Conservation (phyloP, 2,888 invertebrate genomes). For the Pristionchus mayeri region DNA sequence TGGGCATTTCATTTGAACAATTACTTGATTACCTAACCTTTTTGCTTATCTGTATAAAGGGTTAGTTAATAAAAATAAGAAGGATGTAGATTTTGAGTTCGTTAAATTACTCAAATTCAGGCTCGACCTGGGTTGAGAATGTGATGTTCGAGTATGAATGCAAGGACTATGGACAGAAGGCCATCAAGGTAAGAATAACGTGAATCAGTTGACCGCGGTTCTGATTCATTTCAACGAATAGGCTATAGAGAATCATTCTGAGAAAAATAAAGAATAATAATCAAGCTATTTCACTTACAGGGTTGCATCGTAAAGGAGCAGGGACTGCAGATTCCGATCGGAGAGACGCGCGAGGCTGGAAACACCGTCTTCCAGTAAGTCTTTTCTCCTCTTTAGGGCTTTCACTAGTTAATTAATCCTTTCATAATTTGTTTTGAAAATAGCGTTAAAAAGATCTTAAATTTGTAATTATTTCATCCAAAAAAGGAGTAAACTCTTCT, state of each 20-base stretch:
- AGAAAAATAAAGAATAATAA: not conserved
- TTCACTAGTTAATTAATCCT: too few species aligned
- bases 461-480: not conserved
- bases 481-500: not conserved
- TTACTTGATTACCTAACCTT: not conserved
- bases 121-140: constrained; percentile 50
- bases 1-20: not conserved
- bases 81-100: not conserved
- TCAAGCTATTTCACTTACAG: not conserved
- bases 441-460: not conserved
- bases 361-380: constrained; percentile 47
- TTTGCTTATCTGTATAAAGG: too few species aligned
- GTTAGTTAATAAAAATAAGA: too few species aligned
- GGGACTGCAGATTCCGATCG: constrained; percentile 49
- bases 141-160: constrained; percentile 50
- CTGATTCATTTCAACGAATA: too few species aligned
- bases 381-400: not conserved
- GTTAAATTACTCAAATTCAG: constrained; percentile 32
- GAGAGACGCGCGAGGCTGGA: constrained; percentile 40
- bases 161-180: constrained; percentile 45
- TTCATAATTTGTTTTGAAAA: not conserved
- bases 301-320: constrained; percentile 51
- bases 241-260: not conserved
- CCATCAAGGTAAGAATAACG: constrained; percentile 42
- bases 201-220: too few species aligned